Evolutionary conservation across 2,113 vertebrate species (phyloP).

Genomic region (Aleadryas rufinucha): DNA sequence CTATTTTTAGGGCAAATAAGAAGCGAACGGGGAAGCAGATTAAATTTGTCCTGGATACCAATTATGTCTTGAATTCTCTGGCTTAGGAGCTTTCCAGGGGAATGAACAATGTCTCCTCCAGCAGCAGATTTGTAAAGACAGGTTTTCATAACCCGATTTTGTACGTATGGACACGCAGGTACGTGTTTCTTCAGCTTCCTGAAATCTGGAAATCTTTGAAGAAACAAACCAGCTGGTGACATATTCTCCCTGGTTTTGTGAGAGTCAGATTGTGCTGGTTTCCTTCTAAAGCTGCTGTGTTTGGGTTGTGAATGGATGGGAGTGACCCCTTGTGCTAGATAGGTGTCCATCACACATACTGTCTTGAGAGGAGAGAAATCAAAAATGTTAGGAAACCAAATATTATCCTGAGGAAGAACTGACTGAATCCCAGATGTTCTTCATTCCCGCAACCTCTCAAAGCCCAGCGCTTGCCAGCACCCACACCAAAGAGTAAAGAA

Average conservation of each 20-base stretch:
- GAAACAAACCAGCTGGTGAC: neutral
- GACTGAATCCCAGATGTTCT: neutral
- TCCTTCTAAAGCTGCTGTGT: neutral
- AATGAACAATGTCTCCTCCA: neutral
- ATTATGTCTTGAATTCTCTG: neutral
- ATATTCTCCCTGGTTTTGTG: neutral
- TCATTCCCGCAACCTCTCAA: neutral
- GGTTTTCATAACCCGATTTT: neutral
- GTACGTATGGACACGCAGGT: neutral
- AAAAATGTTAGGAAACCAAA: neutral
- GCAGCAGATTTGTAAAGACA: conserved; percentile 3
- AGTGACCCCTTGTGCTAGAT: neutral
- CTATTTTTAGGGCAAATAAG: neutral
- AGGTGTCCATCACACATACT: neutral
- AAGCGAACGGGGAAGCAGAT: neutral
- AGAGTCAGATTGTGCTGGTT: neutral
- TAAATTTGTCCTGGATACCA: conserved; percentile 14
- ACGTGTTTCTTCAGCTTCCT: neutral
- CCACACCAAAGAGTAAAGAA: neutral
- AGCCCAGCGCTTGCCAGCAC: neutral
- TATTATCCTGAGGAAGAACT: neutral
- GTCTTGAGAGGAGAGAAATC: neutral
- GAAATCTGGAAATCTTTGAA: neutral
- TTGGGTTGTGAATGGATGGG: neutral
- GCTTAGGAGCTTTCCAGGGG: neutral